These are phyloP conservation scores for Nemapogon koenigi DNA, from an alignment of 2,888 invertebrate species.

Conservation along the genomic window DNA sequence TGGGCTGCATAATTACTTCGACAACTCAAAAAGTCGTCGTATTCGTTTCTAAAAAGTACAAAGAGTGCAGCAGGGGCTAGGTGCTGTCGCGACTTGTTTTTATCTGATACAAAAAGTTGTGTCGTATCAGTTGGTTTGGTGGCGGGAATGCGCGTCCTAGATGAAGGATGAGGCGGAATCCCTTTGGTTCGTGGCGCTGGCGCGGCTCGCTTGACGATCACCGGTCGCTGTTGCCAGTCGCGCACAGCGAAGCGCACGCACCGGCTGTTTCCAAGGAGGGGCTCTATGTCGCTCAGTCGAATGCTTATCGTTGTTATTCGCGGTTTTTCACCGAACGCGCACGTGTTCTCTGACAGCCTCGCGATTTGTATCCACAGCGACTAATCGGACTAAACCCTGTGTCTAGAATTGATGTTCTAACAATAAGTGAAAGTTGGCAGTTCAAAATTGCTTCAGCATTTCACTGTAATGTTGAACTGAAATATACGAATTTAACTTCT, in stretches of 20 bases:
- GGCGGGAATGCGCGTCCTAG: conserved; percentile 2
- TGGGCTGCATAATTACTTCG: conserved; percentile 48
- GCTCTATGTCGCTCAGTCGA: conserved; percentile 22
- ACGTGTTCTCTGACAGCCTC: conserved; percentile 52
- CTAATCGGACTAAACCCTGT: no score
- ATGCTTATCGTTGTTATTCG: conserved; percentile 40
- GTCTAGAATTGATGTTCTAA: no score
- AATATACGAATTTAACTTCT: no score
- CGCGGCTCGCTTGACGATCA: conserved; percentile 18
- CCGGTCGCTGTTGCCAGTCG: no score
- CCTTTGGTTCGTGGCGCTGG: conserved; percentile 6
- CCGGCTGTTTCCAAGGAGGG: conserved; percentile 39
- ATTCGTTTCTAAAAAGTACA: conserved; percentile 27
- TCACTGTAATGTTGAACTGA: no score
- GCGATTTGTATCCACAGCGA: no score
- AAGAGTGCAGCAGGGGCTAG: conserved; percentile 22
- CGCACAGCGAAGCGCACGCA: conserved; percentile 46
- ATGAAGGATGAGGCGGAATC: conserved; percentile 9
- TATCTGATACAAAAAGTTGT: conserved; percentile 32
- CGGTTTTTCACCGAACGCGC: conserved; percentile 49
- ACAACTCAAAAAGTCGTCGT: conserved; percentile 42
- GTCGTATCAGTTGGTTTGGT: conserved; percentile 12
- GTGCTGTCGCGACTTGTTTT: conserved; percentile 21
- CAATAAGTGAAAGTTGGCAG: no score
- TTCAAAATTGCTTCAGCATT: no score